Evolutionary conservation across 2,888 invertebrate genomes (phyloP).

Genomic region (Dyspetes luteomarginatus): DNA sequence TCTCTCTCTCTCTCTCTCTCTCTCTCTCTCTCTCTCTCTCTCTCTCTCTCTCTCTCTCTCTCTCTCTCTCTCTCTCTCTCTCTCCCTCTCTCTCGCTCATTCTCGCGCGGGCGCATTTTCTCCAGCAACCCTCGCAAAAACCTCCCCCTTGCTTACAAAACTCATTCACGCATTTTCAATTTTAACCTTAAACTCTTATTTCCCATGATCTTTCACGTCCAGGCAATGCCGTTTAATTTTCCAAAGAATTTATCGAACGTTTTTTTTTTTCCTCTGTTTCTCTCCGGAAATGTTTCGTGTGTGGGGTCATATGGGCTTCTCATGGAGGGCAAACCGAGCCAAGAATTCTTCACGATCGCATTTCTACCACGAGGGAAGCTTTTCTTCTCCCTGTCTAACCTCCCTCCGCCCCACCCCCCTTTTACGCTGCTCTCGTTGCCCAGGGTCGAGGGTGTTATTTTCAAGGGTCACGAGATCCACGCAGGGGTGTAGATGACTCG

Average conservation of each 20-base stretch:
- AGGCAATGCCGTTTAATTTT: constrained; percentile 19
- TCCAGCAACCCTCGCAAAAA: constrained; percentile 6
- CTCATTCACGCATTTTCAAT: constrained; percentile 57
- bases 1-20: not conserved
- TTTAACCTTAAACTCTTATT: constrained; percentile 31
- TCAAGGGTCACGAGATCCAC: too few relatives aligned
- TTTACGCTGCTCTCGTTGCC: too few relatives aligned
- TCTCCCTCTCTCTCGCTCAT: not conserved
- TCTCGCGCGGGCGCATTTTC: constrained; percentile 8
- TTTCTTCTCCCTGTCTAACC: too few relatives aligned
- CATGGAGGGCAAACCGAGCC: not conserved
- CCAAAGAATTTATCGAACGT: constrained; percentile 31
- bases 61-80: constrained; percentile 9
- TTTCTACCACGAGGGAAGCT: too few relatives aligned
- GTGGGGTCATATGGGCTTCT: too few relatives aligned
- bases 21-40: not conserved
- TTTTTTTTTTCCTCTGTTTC: not conserved
- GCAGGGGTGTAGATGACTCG: too few relatives aligned
- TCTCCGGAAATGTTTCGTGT: not conserved
- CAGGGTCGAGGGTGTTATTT: too few relatives aligned
- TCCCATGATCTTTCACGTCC: constrained; percentile 8
- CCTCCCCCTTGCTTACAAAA: constrained; percentile 16
- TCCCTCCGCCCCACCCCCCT: too few relatives aligned
- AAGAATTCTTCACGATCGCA: constrained; percentile 36
- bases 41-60: not conserved